These are phyloP conservation scores for Rhadinocentrus ornatus DNA, from an alignment of 2,797 vertebrate genomes.

Conservation along the genomic window DNA sequence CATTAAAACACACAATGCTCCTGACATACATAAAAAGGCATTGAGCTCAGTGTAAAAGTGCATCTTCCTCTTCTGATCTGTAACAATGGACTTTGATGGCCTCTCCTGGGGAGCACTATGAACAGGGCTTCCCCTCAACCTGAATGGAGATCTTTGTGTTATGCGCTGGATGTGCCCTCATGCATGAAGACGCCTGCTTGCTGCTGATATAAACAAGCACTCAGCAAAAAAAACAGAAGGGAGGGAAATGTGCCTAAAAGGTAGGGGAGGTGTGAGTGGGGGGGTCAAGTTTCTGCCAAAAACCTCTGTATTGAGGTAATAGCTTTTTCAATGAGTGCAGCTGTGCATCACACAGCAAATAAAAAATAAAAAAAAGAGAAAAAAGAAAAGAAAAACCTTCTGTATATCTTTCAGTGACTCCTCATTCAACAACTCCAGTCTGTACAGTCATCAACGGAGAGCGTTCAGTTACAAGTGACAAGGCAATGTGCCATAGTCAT, in stretches of 20 bases:
- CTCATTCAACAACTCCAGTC: conserved; percentile 34
- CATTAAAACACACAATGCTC: conserved; percentile 33
- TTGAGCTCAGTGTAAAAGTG: conserved; percentile 37
- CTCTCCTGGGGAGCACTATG: conserved; percentile 49
- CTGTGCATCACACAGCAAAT: conserved; percentile 40
- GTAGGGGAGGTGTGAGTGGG: neutral
- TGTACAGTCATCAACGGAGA: conserved; percentile 26
- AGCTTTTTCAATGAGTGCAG: conserved; percentile 54
- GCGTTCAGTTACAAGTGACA: conserved; percentile 42
- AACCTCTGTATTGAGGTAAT: conserved; percentile 45
- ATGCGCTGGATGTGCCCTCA: conserved; percentile 53
- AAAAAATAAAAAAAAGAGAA: no score
- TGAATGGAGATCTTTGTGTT: conserved; percentile 56
- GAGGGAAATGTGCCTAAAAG: conserved; percentile 13
- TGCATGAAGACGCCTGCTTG: conserved; percentile 65
- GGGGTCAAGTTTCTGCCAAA: conserved; percentile 42
- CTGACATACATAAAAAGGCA: conserved; percentile 44
- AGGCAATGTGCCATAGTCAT: conserved; percentile 27
- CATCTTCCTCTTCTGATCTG: conserved; percentile 51
- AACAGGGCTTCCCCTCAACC: conserved; percentile 65
- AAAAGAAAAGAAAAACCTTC: conserved; percentile 27
- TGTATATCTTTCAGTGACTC: conserved; percentile 57
- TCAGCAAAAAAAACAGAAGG: conserved; percentile 25
- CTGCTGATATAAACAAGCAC: conserved; percentile 63
- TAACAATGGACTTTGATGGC: conserved; percentile 60